These are phyloP conservation scores for Lacerta agilis DNA, from an alignment of 2,797 vertebrate genomes.

Conservation along the genomic window DNA sequence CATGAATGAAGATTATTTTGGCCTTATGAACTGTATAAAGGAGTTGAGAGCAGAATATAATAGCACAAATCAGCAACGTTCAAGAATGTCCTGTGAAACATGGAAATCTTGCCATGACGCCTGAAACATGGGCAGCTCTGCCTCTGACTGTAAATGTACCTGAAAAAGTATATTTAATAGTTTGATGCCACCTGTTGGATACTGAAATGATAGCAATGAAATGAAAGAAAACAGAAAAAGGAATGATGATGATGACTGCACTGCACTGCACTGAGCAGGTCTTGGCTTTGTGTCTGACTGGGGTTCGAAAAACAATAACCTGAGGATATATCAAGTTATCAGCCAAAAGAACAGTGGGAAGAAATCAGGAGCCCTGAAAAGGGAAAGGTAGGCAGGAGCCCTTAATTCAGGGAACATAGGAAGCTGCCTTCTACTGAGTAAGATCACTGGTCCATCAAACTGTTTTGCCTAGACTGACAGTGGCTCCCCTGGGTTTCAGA, in stretches of 20 bases:
- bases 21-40: neutral
- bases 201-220: neutral
- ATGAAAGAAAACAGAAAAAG: neutral
- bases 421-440: no score
- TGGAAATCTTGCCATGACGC: neutral
- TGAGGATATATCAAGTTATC: neutral
- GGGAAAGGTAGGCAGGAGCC: neutral
- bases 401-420: neutral
- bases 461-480: no score
- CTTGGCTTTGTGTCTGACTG: neutral
- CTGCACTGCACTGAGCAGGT: neutral
- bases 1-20: neutral
- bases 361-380: neutral
- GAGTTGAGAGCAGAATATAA: neutral
- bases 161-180: conserved; percentile 1
- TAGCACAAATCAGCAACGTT: rapidly evolving
- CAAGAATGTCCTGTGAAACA: neutral
- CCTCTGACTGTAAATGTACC: neutral
- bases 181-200: neutral
- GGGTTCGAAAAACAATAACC: neutral
- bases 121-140: conserved; percentile 22
- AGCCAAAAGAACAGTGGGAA: neutral
- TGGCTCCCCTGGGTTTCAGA: no score
- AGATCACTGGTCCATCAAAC: no score
- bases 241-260: no score